Percentiles rank a stretch among this genome's conserved stretches.
These are phyloP conservation scores for Antitype chi DNA, from an alignment of 2,888 invertebrate species.

Conservation along the genomic window DNA sequence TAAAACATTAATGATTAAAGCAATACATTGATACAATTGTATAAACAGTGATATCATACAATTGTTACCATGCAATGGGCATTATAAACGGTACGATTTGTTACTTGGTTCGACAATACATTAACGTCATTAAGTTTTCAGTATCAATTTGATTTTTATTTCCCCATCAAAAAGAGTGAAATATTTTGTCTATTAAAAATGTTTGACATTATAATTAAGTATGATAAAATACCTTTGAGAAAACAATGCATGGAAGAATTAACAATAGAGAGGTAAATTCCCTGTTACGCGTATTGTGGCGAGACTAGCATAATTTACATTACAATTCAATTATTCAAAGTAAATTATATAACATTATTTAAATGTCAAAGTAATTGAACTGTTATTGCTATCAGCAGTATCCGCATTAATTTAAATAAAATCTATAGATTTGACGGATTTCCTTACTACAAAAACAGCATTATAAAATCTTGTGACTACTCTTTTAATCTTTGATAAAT, in stretches of 20 bases:
- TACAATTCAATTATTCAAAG: constrained; percentile 17
- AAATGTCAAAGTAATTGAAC: constrained; percentile 16
- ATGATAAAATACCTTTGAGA: not conserved
- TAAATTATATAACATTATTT: constrained; percentile 21
- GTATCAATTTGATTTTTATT: not conserved
- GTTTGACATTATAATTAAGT: not conserved
- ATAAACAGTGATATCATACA: constrained; percentile 44
- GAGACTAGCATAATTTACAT: not conserved
- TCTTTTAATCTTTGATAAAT: constrained; percentile 3
- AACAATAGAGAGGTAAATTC: not conserved
- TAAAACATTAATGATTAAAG: constrained; percentile 38
- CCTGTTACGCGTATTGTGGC: not conserved
- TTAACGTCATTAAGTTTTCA: not conserved
- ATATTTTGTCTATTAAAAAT: not conserved
- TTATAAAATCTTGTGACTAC: not conserved
- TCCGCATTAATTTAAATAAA: constrained; percentile 32
- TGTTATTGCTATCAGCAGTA: constrained; percentile 11
- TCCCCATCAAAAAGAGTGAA: not conserved
- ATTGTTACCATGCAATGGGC: constrained; percentile 36
- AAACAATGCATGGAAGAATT: not conserved
- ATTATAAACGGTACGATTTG: constrained; percentile 19
- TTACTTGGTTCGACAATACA: constrained; percentile 12
- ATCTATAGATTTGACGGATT: constrained; percentile 5
- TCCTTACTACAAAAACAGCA: not conserved
- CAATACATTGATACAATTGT: constrained; percentile 46